Evolutionary conservation across 2,797 vertebrate genomes (phyloP), one percentile per base, ranked within the genome.

Genomic region (Menidia menidia): DNA sequence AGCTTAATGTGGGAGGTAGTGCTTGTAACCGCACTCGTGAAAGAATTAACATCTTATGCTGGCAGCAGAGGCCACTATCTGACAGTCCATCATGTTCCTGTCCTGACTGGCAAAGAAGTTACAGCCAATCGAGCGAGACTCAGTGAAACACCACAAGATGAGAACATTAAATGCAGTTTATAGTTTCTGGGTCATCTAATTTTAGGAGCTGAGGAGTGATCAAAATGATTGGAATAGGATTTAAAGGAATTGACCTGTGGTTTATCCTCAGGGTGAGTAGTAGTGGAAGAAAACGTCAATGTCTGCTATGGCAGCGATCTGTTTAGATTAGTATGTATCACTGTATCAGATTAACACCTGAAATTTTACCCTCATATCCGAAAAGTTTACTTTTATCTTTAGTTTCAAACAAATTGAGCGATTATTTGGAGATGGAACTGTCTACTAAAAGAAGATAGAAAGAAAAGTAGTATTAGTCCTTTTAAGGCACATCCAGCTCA

Each of bases 401-500:
- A 70, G 31, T 53, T 68, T 82, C 39, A 63, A 64, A 82, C 58
- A 61, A 76, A 58, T 45, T 72, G 60, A 71, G 18, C 48, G 63
- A 68, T 69, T 66, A 60, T 75, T 83, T 53, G 56, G 70, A 82
- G 75, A 81, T 76, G 58, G 64, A 79, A 85, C 78, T 81, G 75
- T 76, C 74, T 58, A 73, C 57, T 51, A 70, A 86, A 62, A 78
- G 64, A 86, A 80, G 68, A 85, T 9, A 56, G 78, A 78, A 74
- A 74, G 67, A 88, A 82, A 80, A 88, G 88, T 77, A 73, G 80
- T 88, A 83, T 86, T 86, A 88, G 89, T 92, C 87, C 69, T 88
- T 84, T 87, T 91, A 95, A 95, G 94, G 94, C 94, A 95, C 94
- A 88, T 94, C 91, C 91, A 89, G 90, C 89, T 90, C 88, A 87